These are phyloP conservation scores for Columba guinea DNA, from an alignment of 2,797 vertebrate genomes.

Conservation along the genomic window DNA sequence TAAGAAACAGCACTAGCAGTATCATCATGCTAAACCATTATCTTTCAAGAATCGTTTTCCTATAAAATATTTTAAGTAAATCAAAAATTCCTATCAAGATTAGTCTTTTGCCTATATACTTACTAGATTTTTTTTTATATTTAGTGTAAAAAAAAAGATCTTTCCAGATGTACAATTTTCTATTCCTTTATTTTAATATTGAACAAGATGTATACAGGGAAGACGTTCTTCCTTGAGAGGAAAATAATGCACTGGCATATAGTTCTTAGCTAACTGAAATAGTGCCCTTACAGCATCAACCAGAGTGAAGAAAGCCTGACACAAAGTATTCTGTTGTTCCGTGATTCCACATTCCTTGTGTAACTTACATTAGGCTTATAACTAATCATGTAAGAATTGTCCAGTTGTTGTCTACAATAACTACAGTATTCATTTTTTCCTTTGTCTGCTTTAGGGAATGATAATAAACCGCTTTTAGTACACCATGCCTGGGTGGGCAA, in stretches of 20 bases:
- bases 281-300: not conserved
- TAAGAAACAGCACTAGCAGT: not conserved
- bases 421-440: not conserved
- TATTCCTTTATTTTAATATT: not conserved
- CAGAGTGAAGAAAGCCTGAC: not conserved
- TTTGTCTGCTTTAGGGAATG: not conserved
- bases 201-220: not conserved
- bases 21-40: not conserved
- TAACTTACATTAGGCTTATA: not conserved
- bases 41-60: not conserved
- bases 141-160: not conserved
- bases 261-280: not conserved
- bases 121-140: not conserved
- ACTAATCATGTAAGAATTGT: not conserved
- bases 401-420: not conserved
- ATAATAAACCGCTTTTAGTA: not conserved
- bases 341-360: not conserved
- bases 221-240: not conserved
- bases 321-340: not conserved
- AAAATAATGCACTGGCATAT: not conserved
- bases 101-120: not conserved
- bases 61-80: not conserved
- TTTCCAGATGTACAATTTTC: not conserved
- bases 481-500: not conserved
- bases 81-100: not conserved